Conservation (phyloP, 2,888 invertebrate genomes). For the Acronicta psi region DNA sequence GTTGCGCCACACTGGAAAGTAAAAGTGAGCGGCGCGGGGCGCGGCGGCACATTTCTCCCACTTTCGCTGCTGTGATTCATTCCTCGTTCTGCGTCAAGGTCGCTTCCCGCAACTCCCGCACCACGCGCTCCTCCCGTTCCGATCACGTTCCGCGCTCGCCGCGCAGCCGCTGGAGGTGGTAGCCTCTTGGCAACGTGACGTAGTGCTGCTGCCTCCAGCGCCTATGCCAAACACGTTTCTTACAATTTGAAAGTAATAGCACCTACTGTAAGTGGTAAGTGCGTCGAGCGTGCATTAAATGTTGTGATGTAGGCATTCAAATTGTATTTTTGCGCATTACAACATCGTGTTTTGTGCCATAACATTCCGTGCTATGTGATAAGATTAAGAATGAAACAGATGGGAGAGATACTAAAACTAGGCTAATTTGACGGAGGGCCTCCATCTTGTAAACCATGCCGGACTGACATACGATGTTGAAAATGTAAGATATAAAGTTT, state of each 20-base stretch:
- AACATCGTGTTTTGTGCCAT: conserved; percentile 39
- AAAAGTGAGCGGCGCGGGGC: conserved; percentile 87
- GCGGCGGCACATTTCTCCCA: conserved; percentile 87
- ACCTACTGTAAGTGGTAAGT: conserved; percentile 28
- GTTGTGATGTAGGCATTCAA: conserved; percentile 34
- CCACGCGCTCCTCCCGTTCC: conserved; percentile 63
- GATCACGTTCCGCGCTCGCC: conserved; percentile 50
- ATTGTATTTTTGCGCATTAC: conserved; percentile 49
- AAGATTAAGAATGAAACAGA: conserved; percentile 36
- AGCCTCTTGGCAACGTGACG: conserved; percentile 42
- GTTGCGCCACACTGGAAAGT: conserved; percentile 88
- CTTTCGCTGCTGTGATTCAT: conserved; percentile 87
- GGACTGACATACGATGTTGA: conserved; percentile 19
- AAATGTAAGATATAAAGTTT: conserved; percentile 9
- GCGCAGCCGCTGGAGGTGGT: conserved; percentile 45
- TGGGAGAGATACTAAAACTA: conserved; percentile 43
- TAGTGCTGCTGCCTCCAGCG: conserved; percentile 40
- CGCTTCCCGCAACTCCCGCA: conserved; percentile 83
- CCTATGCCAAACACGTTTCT: conserved; percentile 43
- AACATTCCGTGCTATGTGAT: conserved; percentile 30
- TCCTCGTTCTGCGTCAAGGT: conserved; percentile 79
- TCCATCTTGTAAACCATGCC: conserved; percentile 37
- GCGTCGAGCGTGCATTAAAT: conserved; percentile 38
- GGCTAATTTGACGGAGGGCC: conserved; percentile 40
- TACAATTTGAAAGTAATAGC: conserved; percentile 48